phyloP scores from a whole-genome alignment of 2,113 vertebrate species.

The Lophura nycthemera region DNA sequence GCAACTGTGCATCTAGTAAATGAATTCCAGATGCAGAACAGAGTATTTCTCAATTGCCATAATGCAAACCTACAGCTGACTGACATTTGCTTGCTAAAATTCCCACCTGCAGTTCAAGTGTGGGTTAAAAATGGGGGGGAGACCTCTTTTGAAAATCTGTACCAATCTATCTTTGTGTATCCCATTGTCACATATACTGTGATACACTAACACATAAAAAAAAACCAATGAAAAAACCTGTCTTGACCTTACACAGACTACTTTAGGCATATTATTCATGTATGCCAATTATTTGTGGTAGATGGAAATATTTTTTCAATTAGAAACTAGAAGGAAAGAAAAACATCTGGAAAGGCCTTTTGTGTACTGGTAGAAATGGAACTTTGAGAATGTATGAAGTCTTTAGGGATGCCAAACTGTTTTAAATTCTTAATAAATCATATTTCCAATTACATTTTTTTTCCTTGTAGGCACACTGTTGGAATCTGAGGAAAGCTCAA shows the following conservation, averaged over 20 bases:
- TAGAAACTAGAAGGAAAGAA: neutral
- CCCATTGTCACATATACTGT: rapidly evolving
- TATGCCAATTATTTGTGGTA: neutral
- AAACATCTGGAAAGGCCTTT: neutral
- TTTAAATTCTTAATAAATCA: slow-evolving; percentile 2
- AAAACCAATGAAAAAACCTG: neutral
- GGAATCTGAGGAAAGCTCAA: neutral
- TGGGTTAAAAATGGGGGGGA: neutral
- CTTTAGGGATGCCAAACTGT: neutral
- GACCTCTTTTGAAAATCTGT: neutral
- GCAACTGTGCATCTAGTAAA: slow-evolving; percentile 28
- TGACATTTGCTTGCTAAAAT: neutral
- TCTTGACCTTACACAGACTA: neutral
- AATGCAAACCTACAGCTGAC: neutral
- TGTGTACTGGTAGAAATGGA: neutral
- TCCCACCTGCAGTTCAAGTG: neutral
- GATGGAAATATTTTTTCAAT: neutral
- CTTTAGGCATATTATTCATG: neutral
- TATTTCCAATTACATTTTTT: neutral
- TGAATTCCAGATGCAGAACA: slow-evolving; percentile 25
- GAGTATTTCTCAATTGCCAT: neutral
- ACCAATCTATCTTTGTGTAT: neutral
- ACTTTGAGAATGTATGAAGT: neutral
- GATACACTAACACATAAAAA: neutral
- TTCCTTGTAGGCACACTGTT: rapidly evolving